phyloP scores from a whole-genome alignment of 2,113 vertebrate genomes.

The Eulemur macaco region DNA sequence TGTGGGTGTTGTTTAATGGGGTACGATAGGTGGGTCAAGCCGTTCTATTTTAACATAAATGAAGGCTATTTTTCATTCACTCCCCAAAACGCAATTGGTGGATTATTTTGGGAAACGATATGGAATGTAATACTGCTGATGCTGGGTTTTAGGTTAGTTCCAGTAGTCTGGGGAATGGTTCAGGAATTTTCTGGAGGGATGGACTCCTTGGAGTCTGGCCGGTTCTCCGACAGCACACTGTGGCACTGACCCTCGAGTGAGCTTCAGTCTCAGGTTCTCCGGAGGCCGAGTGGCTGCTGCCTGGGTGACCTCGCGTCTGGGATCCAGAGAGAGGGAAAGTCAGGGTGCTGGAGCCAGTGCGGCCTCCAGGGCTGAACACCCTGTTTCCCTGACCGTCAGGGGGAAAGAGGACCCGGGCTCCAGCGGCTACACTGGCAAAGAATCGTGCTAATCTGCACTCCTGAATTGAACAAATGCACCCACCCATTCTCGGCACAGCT shows the following conservation, averaged over 20 bases:
- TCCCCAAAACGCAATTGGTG: conserved; percentile 25
- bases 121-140: not conserved
- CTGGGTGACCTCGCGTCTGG: not conserved
- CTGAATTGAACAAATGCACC: conserved; percentile 34
- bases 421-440: accelerated
- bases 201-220: not conserved
- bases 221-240: not conserved
- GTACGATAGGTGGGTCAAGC: not conserved
- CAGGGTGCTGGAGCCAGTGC: not conserved
- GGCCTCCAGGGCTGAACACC: not conserved
- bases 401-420: not conserved
- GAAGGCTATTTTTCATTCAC: not conserved
- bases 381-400: not conserved
- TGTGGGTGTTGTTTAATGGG: not conserved
- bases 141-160: not conserved
- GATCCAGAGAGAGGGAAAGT: not conserved
- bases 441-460: not conserved
- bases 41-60: conserved; percentile 27
- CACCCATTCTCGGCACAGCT: conserved; percentile 16
- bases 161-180: not conserved
- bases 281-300: not conserved
- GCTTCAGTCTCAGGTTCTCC: not conserved
- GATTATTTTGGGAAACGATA: not conserved
- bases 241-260: not conserved
- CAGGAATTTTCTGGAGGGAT: not conserved